These are phyloP conservation scores for Esox lucius DNA, from an alignment of 2,797 vertebrate species.

Conservation along the genomic window DNA sequence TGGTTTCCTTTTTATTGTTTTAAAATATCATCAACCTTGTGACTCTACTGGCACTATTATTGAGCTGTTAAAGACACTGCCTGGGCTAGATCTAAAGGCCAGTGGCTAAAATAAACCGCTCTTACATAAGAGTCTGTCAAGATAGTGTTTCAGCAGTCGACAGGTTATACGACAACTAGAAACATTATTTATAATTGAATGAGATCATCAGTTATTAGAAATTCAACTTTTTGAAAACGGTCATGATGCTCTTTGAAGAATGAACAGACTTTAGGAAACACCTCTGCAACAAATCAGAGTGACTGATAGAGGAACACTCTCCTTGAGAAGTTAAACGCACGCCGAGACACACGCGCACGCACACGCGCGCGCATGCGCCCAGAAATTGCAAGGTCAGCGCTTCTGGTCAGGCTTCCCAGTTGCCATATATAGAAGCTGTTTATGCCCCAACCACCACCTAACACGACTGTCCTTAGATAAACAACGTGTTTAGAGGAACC, in stretches of 20 bases:
- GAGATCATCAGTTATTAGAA: neutral
- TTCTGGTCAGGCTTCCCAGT: neutral
- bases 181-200: neutral
- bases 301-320: neutral
- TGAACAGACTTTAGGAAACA: neutral
- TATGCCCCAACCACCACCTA: neutral
- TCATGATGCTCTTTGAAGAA: neutral
- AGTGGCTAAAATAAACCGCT: neutral
- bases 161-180: neutral
- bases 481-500: neutral
- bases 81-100: neutral
- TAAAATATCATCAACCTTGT: constrained; percentile 25
- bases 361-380: neutral
- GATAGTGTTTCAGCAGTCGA: neutral
- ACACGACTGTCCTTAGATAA: neutral
- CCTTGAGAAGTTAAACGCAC: neutral
- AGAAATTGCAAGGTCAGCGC: neutral
- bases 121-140: neutral
- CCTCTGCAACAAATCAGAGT: neutral
- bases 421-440: constrained; percentile 3
- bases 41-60: neutral
- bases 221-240: neutral
- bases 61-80: neutral
- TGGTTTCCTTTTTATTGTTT: constrained; percentile 5
- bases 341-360: neutral